Base-by-base conservation (phyloP, 2,113 vertebrate genomes). In the Tupaia tana region DNA sequence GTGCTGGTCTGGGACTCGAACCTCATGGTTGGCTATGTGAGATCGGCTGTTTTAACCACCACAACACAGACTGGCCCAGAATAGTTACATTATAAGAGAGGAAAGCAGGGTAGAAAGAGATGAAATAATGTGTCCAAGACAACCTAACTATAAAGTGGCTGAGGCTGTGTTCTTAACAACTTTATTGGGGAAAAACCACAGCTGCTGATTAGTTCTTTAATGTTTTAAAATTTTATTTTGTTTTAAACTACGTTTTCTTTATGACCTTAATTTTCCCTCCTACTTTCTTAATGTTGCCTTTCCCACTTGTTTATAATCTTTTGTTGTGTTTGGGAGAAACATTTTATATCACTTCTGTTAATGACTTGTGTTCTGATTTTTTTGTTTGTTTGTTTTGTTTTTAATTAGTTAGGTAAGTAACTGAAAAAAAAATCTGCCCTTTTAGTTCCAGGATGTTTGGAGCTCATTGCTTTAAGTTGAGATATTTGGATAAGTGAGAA, bases 391-490 rank as follows among this genome's bases (percentile, higher is more conserved):
- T 43, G 3, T 43, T 43, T 93, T 95, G 78, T 87, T 95, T 96
- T 95, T 92, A 95, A 96, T 97, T 81, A 93, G 75, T 31, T 81
- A 18, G 61, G 58, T 88, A 93, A 75, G 70, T 77, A 84, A 97
- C 75, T 89, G 67, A 90, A 87, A 95, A 91, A 95, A 91, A 91
- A 95, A 70, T 29, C 74, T 63, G 56, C 82, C 66, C 58, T 96
- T 93, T 95, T 89, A 87, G 92, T 84, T 64, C 58, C 92, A 89
- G 94, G 82, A 94, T 93, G 93, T 93, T 94, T 95, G 93, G 92
- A 91, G 63, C 90, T 58, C 43, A 74, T 67, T 93, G 54, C 90
- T 93, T 88, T 89, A 63, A 82, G 22, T 90, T 81, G 79, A 95
- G 90, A 90, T 86, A 86, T 94, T 96, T 91, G 66, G 86, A 89